phyloP scores from a whole-genome alignment of 2,797 vertebrate species.

The Sphenodon punctatus region DNA sequence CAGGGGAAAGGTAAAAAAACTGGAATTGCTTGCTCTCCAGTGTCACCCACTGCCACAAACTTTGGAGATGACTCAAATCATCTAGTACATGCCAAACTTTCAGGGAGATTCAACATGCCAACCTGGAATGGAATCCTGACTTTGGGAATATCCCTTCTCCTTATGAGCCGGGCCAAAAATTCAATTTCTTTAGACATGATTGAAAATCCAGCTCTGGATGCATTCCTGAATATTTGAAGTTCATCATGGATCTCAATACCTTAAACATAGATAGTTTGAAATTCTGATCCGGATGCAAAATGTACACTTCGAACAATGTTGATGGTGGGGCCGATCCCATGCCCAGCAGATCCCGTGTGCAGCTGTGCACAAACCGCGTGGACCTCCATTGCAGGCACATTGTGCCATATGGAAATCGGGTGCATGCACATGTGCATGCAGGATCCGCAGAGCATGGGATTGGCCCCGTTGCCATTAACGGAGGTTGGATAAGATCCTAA shows the following conservation, averaged over 20 bases:
- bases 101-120: neutral
- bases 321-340: too few relatives aligned
- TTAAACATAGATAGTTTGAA: neutral
- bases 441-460: too few relatives aligned
- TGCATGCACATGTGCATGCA: too few relatives aligned
- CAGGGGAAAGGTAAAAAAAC: neutral
- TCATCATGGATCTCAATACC: neutral
- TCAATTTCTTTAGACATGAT: rapidly evolving
- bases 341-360: too few relatives aligned
- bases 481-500: too few relatives aligned
- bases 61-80: neutral
- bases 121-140: neutral
- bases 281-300: neutral
- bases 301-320: neutral
- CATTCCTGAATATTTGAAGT: neutral
- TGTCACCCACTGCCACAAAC: neutral
- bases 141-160: too few relatives aligned
- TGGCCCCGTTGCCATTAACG: too few relatives aligned
- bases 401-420: too few relatives aligned
- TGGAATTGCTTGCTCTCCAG: neutral
- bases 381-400: too few relatives aligned
- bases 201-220: neutral
- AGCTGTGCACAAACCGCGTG: too few relatives aligned
- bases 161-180: rapidly evolving
- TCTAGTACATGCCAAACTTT: neutral